A percentile compares a stretch with the other conserved stretches of the same genome.
Conservation (phyloP, 2,888 invertebrate genomes). For the Himalopsyche japonica region DNA sequence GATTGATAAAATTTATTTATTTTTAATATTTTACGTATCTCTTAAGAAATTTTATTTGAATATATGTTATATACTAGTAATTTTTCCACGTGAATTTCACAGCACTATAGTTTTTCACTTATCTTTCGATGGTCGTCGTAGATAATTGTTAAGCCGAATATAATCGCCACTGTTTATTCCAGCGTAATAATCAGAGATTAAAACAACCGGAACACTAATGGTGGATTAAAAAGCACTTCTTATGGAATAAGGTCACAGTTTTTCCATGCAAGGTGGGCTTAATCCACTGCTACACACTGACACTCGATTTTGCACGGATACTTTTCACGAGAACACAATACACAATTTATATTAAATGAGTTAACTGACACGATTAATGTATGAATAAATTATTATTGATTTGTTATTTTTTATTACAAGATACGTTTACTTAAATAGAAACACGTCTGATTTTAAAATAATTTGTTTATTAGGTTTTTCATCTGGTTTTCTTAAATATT, state of each 20-base stretch:
- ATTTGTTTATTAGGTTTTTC: neutral
- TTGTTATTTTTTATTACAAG: neutral
- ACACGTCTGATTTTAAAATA: neutral
- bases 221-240: neutral
- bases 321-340: neutral
- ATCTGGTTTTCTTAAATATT: neutral
- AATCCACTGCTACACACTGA: neutral
- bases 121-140: no score
- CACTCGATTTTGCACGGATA: neutral
- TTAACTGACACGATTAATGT: neutral
- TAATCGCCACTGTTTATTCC: neutral
- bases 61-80: no score
- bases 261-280: neutral
- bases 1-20: no score
- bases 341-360: neutral
- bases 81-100: no score
- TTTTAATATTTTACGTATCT: no score
- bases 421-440: neutral
- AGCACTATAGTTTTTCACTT: no score
- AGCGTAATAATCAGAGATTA: neutral
- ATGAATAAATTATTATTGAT: neutral
- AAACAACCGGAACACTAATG: neutral
- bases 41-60: no score
- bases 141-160: neutral
- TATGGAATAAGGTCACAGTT: neutral